phyloP scores from a whole-genome alignment of 2,888 invertebrate genomes.

The Agriopis marginaria region DNA sequence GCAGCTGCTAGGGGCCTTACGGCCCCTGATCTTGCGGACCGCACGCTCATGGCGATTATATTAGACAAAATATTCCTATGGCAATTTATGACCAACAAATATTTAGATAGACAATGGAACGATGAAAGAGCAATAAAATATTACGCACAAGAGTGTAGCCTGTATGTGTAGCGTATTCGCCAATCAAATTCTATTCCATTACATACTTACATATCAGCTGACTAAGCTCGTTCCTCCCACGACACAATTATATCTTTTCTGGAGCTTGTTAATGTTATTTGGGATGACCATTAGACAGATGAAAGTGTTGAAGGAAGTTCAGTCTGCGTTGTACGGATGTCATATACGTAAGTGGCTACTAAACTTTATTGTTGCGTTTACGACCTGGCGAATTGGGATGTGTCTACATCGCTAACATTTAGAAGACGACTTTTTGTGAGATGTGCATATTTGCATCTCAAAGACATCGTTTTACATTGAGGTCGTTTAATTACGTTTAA shows the following conservation, averaged over 20 bases:
- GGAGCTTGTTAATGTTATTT: conserved; percentile 34
- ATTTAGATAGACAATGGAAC: neutral
- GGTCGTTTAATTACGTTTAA: neutral
- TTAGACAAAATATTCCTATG: too few species aligned
- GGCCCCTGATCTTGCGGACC: too few species aligned
- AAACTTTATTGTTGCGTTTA: conserved; percentile 81
- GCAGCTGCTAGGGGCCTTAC: too few species aligned
- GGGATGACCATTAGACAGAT: conserved; percentile 57
- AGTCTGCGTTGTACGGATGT: conserved; percentile 45
- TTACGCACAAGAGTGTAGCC: neutral
- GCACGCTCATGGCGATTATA: too few species aligned
- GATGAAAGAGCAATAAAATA: neutral
- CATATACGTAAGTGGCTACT: conserved; percentile 73
- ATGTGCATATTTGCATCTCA: conserved; percentile 2
- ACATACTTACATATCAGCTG: conserved; percentile 4
- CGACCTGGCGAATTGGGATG: conserved; percentile 55
- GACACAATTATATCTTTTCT: conserved; percentile 29
- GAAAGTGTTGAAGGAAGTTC: conserved; percentile 50
- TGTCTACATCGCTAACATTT: conserved; percentile 14
- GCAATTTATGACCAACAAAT: too few species aligned
- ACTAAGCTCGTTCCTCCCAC: conserved; percentile 12
- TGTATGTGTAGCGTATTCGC: neutral
- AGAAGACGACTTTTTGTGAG: conserved; percentile 1
- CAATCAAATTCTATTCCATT: conserved; percentile 4
- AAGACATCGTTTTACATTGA: neutral